Evolutionary conservation across 2,888 invertebrate genomes (phyloP), one percentile per base, ranked within the genome.

Genomic region (Eristalinus sepulchralis): DNA sequence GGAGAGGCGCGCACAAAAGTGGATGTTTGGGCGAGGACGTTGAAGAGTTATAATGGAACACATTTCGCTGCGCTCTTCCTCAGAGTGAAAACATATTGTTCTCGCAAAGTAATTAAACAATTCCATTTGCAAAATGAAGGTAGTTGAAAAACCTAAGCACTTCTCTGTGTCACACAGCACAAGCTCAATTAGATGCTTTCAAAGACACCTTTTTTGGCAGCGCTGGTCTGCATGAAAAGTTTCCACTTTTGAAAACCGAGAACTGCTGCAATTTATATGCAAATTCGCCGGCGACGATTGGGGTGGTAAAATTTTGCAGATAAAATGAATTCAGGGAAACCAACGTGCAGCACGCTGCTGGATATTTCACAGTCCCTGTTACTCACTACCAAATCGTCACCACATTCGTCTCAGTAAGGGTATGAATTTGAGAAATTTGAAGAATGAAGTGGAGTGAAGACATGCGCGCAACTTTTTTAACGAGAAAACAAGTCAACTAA

Each of bases 101-200:
- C 71, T 71, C 71, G 78, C 33, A 71, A 71, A 80, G 66, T 80
- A 72, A 80, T 80, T 72, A 80, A 80, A 60, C 72, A 72, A 80
- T 72, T 80, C 60, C 59, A 73, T 72, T 80, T 72, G 27, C 72
- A 79, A 62, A 66, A 55, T 1, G 20, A 11, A n/a, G 36, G 47
- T 8, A 53, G 53, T n/a, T 47, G 17, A 17, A 67, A n/a, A 13
- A 47, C 24, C 24, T 24, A 11, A 24, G 10, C 9, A 11, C 57
- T 24, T 6, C 13, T 9, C 11, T 4, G 47, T n/a, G n/a, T 34
- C 34, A 34, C 34, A 34, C 34, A 6, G 6, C 34, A 34, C 34
- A 27, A 27, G 13, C 39, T 39, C 39, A 39, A 39, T 39, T 13
- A 39, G 39, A 39, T n/a, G 39, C n/a, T 39, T 13, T 39, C 13